A percentile compares a stretch with the other conserved stretches of the same genome.
phyloP scores from a whole-genome alignment of 1,140 invertebrate genomes.

The Drosophila lacteicornis region DNA sequence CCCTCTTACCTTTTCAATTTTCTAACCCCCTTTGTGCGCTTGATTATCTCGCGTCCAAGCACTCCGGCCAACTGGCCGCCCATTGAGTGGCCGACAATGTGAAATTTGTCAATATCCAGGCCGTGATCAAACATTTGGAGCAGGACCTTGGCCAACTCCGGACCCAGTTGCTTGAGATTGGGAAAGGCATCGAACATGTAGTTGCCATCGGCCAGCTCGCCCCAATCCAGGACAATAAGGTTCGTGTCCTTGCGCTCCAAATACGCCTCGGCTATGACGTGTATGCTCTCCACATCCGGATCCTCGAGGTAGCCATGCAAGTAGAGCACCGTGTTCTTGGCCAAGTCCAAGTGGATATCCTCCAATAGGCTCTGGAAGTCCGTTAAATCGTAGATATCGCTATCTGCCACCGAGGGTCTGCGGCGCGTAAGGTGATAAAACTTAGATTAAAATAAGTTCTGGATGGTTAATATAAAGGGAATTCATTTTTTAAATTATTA shows the following conservation, averaged over 20 bases:
- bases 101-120: conserved; percentile 85
- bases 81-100: conserved; percentile 91
- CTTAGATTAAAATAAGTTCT: background rate
- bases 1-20: conserved; percentile 76
- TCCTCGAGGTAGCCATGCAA: conserved; percentile 87
- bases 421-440: conserved; percentile 4
- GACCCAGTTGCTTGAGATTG: conserved; percentile 85
- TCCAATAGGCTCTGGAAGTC: conserved; percentile 67
- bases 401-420: conserved; percentile 75
- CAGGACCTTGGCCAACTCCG: conserved; percentile 74
- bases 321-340: conserved; percentile 86
- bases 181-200: conserved; percentile 86
- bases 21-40: conserved; percentile 57
- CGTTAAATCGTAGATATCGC: conserved; percentile 73
- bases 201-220: conserved; percentile 86
- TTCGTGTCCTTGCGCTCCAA: conserved; percentile 83
- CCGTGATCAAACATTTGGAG: conserved; percentile 80
- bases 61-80: conserved; percentile 91
- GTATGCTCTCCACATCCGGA: conserved; percentile 86
- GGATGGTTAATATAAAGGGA: background rate
- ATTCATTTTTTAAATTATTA: background rate
- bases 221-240: conserved; percentile 87
- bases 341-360: conserved; percentile 85
- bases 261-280: conserved; percentile 86
- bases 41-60: conserved; percentile 86